Conservation (phyloP, 2,797 vertebrate genomes). For the Coregonus sp. region DNA sequence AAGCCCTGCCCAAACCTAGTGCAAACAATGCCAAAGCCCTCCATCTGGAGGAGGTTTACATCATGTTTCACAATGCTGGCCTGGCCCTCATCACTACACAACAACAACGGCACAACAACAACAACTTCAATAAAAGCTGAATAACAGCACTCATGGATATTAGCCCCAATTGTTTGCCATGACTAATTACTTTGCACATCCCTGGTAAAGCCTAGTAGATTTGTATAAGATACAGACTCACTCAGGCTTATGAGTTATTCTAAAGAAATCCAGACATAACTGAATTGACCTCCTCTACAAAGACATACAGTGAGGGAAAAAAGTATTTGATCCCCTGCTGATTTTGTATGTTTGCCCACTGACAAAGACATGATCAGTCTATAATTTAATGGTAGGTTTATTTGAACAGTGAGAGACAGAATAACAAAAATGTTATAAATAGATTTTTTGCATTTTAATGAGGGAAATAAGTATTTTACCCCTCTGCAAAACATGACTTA, state of each 20-base stretch:
- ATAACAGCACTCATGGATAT: background rate
- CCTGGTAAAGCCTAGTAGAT: background rate
- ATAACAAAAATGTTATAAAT: no score
- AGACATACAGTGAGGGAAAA: background rate
- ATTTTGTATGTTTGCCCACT: no score
- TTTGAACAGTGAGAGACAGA: no score
- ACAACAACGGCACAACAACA: background rate
- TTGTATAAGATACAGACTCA: background rate
- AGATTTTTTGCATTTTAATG: no score
- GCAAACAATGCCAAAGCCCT: slow-evolving; percentile 31
- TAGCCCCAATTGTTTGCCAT: background rate
- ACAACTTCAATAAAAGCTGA: background rate
- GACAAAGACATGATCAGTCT: no score
- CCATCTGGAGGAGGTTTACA: slow-evolving; percentile 3
- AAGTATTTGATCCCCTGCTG: no score
- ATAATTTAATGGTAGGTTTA: no score
- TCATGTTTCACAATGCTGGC: background rate
- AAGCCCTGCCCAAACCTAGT: slow-evolving; percentile 46
- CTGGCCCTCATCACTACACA: background rate
- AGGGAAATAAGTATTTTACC: no score
- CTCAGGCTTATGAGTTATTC: background rate
- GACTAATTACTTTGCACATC: background rate
- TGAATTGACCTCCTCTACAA: background rate
- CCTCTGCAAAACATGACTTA: no score
- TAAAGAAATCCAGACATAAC: background rate